Evolutionary conservation across 2,888 invertebrate species (phyloP).

Genomic region (Dicranocentrus wangi): DNA sequence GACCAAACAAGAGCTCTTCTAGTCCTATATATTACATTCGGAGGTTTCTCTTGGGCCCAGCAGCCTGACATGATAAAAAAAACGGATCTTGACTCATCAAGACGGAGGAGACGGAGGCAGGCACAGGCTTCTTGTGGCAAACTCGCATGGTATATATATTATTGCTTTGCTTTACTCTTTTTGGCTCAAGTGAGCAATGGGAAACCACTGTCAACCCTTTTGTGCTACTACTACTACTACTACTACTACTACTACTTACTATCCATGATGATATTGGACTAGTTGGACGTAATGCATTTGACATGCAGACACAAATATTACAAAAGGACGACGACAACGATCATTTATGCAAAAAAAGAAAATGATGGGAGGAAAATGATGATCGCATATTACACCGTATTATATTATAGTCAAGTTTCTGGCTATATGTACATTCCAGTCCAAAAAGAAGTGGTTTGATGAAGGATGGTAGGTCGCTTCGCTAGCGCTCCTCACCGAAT

Average conservation of each 20-base stretch:
- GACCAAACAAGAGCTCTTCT: slow-evolving; percentile 16
- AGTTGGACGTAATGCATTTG: slow-evolving; percentile 30
- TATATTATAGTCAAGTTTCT: neutral
- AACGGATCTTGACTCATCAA: slow-evolving; percentile 43
- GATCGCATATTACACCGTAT: too few relatives aligned
- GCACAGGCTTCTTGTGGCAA: too few relatives aligned
- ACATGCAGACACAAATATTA: slow-evolving; percentile 36
- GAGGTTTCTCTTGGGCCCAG: neutral
- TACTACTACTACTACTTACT: neutral
- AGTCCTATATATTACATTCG: too few relatives aligned
- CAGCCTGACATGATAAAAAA: slow-evolving; percentile 30
- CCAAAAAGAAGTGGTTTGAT: too few relatives aligned
- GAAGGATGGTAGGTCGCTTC: slow-evolving; percentile 22
- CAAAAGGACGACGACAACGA: slow-evolving; percentile 29
- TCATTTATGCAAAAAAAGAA: slow-evolving; percentile 41
- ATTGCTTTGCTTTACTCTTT: too few relatives aligned
- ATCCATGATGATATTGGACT: slow-evolving; percentile 17
- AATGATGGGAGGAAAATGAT: slow-evolving; percentile 19
- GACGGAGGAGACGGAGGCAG: neutral
- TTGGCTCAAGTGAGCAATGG: slow-evolving; percentile 46
- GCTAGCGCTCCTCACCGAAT: neutral
- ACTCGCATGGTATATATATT: too few relatives aligned
- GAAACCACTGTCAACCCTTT: slow-evolving; percentile 46
- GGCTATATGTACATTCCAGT: neutral
- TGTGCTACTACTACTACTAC: neutral